Evolutionary conservation across 2,113 vertebrate species (phyloP).

Genomic region (Antigone vipio): DNA sequence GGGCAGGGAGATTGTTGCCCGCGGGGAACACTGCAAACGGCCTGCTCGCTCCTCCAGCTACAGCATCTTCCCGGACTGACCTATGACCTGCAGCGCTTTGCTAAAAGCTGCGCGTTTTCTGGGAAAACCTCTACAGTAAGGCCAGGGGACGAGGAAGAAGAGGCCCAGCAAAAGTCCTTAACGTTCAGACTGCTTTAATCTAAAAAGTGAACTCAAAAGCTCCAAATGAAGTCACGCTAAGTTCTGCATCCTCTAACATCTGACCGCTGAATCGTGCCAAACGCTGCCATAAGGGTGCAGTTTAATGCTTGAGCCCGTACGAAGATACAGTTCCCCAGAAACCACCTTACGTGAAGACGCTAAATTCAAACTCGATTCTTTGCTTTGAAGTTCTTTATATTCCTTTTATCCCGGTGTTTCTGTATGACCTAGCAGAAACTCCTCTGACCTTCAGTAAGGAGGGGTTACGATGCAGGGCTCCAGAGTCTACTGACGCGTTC

Average conservation of each 20-base stretch:
- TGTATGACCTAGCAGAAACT: not conserved
- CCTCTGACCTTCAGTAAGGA: not conserved
- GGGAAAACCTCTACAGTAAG: not conserved
- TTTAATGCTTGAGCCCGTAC: not conserved
- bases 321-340: not conserved
- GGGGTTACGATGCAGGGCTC: too few relatives aligned
- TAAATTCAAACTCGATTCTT: not conserved
- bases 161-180: not conserved
- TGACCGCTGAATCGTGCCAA: too few relatives aligned
- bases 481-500: not conserved
- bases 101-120: not conserved
- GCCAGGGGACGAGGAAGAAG: not conserved
- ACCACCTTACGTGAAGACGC: not conserved
- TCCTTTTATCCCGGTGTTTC: accelerated
- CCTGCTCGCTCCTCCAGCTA: accelerated
- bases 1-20: too few relatives aligned
- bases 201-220: not conserved
- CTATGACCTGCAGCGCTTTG: accelerated
- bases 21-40: not conserved
- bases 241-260: not conserved
- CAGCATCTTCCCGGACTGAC: not conserved
- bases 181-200: not conserved
- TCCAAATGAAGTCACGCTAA: not conserved
- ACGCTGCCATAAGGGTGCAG: not conserved
- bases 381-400: not conserved